Percentiles rank a stretch among this genome's conserved stretches.
Conservation (phyloP, 2,888 invertebrate genomes). For the Tromatobia lineatoria region DNA sequence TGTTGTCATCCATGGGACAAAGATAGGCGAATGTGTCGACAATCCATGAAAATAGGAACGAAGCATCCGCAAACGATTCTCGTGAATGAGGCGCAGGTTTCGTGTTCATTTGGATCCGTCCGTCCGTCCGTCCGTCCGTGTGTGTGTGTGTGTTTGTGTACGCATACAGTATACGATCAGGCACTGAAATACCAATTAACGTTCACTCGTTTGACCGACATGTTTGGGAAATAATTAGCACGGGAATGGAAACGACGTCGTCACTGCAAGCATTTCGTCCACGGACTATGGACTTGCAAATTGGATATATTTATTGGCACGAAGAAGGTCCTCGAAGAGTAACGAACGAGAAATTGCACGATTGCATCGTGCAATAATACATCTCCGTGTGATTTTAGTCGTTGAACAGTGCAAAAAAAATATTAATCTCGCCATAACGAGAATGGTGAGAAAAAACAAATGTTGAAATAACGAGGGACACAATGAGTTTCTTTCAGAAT, state of each 20-base stretch:
- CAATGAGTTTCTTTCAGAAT: neutral
- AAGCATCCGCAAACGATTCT: neutral
- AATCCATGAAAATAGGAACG: neutral
- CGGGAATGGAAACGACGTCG: constrained; percentile 45
- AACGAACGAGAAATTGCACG: constrained; percentile 39
- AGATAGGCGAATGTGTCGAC: neutral
- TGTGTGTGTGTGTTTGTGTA: no score
- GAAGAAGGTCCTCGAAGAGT: constrained; percentile 31
- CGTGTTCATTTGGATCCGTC: neutral
- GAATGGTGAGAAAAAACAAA: neutral
- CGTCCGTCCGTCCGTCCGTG: no score
- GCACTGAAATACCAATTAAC: constrained; percentile 68
- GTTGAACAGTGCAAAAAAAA: neutral
- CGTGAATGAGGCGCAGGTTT: neutral
- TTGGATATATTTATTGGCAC: constrained; percentile 68
- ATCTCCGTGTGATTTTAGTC: neutral
- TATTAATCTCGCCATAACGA: neutral
- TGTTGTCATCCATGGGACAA: neutral
- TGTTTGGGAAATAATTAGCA: constrained; percentile 66
- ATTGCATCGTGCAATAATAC: neutral
- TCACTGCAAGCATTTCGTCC: constrained; percentile 13
- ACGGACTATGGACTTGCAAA: constrained; percentile 57
- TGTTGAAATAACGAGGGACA: neutral
- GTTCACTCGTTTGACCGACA: constrained; percentile 60
- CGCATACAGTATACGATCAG: constrained; percentile 10